Evolutionary conservation across 92 coral and sea anemone species (phyloP), one percentile per base, ranked within the genome.

Genomic region (Desmophyllum pertusum): DNA sequence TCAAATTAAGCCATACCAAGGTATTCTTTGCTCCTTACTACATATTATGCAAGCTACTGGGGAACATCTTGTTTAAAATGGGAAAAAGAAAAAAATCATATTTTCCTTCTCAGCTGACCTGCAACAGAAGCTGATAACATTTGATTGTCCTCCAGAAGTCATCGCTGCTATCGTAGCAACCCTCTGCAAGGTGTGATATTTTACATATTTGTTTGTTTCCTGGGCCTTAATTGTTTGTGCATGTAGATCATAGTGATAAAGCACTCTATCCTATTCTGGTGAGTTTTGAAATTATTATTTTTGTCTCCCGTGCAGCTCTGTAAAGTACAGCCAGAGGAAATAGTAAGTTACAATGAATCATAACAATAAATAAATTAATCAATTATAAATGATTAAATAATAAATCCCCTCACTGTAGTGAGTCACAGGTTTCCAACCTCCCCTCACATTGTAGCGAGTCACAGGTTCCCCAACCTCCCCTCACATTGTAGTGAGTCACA

Each of bases 141-240:
- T 93, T 77, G 88, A 85, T 27, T 87, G 96, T 72, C 30, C 91
- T 46, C 99, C 99, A 33, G 98, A 96, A 10, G 93, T 96, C 59
- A 96, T 94, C 76, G 92, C 94, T 7, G 88, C 92, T 17, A 83
- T 88, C 80, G 89, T 92, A 80, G 91, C 91, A 33, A 90, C 98
- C 27, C 94, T 96, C 39, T 88, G 94, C 68, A 94, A 96, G 97
- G 99, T 96, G 51, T 53, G 80, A 55, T 41, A 27, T 15, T 36
- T 38, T 1, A 51, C 37, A 75, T 39, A 74, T 66, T 69, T 43
- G 11, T 8, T 27, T 59, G 53, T 2, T 67, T 64, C 50, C 19
- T 41, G 19, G 45, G 29, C 39, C 40, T 65, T 36, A n/a, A n/a
- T n/a, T n/a, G n/a, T n/a, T n/a, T n/a, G n/a, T n/a, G 38, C 33